Conservation (phyloP, 2,797 vertebrate species). For the Loris lydekkerianus region DNA sequence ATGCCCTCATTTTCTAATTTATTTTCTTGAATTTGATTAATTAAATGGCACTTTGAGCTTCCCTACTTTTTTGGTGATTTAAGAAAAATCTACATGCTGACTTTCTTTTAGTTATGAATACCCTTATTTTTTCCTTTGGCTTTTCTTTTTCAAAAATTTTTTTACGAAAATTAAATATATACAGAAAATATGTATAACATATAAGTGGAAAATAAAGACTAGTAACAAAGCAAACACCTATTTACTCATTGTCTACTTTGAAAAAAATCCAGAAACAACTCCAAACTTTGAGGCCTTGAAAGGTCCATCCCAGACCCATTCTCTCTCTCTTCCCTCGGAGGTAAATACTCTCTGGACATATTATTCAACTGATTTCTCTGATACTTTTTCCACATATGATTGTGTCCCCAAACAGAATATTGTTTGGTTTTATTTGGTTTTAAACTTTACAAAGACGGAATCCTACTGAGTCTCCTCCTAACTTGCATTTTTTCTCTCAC, state of each 20-base stretch:
- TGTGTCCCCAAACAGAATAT: not conserved
- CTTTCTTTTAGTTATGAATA: not conserved
- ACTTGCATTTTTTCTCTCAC: not conserved
- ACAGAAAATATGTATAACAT: not conserved
- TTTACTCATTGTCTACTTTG: not conserved
- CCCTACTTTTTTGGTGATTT: not conserved
- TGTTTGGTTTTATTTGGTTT: not conserved
- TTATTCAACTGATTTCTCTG: not conserved
- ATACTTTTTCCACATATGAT: not conserved
- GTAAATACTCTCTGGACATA: not conserved
- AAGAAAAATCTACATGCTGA: not conserved
- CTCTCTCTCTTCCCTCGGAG: not conserved
- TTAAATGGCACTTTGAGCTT: not conserved
- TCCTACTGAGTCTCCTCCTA: not conserved
- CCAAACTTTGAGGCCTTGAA: not conserved
- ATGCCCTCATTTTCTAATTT: not conserved
- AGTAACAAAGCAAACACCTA: not conserved
- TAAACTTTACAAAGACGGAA: not conserved
- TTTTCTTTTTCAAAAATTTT: not conserved
- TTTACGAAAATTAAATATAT: not conserved
- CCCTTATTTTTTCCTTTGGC: not conserved
- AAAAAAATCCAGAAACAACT: not conserved
- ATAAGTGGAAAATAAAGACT: not conserved
- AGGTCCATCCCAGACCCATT: not conserved
- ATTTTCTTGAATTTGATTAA: not conserved